Percentiles rank a stretch among this genome's conserved stretches.
phyloP scores from a whole-genome alignment of 64 coral and sea anemone species.

The Actinia equina region DNA sequence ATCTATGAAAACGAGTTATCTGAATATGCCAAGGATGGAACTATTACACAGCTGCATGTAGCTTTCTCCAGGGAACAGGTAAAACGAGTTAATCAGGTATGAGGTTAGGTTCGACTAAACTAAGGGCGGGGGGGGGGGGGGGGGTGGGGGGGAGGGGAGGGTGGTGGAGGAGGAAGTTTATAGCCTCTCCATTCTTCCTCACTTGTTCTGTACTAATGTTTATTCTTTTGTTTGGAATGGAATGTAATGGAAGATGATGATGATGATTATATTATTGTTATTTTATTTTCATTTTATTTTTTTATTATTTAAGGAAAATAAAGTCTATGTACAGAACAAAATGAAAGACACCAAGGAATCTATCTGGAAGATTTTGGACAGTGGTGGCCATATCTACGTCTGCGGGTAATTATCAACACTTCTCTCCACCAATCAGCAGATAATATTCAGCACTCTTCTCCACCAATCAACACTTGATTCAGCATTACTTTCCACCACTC shows the following conservation, averaged over 20 bases:
- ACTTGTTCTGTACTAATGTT: too few species aligned
- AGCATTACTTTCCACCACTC: background rate
- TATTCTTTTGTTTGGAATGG: too few species aligned
- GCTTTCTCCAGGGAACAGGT: constrained; percentile 98
- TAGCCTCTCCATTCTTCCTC: too few species aligned
- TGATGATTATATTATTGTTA: too few species aligned
- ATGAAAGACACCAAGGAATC: constrained; percentile 67
- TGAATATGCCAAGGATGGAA: constrained; percentile 59
- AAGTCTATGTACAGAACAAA: constrained; percentile 80
- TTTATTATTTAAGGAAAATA: constrained; percentile 41
- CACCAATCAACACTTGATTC: background rate
- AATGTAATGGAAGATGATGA: too few species aligned
- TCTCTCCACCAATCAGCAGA: background rate
- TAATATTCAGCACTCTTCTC: background rate
- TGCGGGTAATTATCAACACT: constrained; percentile 67
- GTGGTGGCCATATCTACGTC: constrained; percentile 87
- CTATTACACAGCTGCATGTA: constrained; percentile 73
- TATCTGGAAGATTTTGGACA: constrained; percentile 81
- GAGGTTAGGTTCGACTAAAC: too few species aligned
- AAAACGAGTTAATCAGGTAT: background rate
- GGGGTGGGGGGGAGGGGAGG: too few species aligned
- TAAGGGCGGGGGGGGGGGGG: too few species aligned
- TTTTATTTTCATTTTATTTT: background rate
- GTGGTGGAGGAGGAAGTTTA: too few species aligned
- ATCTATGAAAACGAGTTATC: constrained; percentile 91